Percentiles rank a stretch among this genome's conserved stretches.
These are phyloP conservation scores for Myotis daubentonii DNA, from an alignment of 2,797 vertebrate species.

Conservation along the genomic window DNA sequence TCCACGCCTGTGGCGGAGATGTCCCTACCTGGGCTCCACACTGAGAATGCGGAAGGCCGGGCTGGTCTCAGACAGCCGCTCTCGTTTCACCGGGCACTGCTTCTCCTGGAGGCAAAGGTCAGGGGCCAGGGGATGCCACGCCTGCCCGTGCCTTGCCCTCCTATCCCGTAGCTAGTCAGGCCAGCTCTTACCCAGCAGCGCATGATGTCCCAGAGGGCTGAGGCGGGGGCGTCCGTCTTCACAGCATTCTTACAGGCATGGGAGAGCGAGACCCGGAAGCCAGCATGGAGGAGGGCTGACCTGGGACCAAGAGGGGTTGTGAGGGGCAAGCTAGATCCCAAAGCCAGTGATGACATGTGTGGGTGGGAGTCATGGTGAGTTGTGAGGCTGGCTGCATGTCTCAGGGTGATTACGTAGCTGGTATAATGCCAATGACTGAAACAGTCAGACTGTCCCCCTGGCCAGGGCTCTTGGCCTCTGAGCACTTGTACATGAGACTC, in stretches of 20 bases:
- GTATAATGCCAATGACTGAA: fast-evolving
- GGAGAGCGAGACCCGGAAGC: slow-evolving; percentile 92
- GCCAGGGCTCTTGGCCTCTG: background rate
- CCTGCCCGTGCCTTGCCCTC: background rate
- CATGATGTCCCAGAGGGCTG: slow-evolving; percentile 94
- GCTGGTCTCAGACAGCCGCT: slow-evolving; percentile 90
- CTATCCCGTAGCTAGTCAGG: fast-evolving
- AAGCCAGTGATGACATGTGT: background rate
- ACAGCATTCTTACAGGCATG: slow-evolving; percentile 94
- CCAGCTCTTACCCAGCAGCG: slow-evolving; percentile 91
- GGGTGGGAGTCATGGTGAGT: background rate
- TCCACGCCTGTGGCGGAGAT: fast-evolving
- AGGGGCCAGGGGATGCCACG: background rate
- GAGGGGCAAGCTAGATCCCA: background rate
- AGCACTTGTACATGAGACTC: background rate
- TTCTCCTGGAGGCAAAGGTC: slow-evolving; percentile 87
- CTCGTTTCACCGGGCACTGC: slow-evolving; percentile 91
- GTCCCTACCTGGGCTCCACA: slow-evolving; percentile 88
- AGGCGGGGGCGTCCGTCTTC: slow-evolving; percentile 91
- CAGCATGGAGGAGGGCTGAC: slow-evolving; percentile 93
- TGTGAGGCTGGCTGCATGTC: background rate
- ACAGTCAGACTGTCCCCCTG: background rate
- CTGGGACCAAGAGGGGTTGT: slow-evolving; percentile 76
- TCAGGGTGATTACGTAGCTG: fast-evolving
- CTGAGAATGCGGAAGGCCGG: slow-evolving; percentile 92